These are phyloP conservation scores for Pammene fasciana DNA, from an alignment of 2,888 invertebrate species.

Conservation along the genomic window DNA sequence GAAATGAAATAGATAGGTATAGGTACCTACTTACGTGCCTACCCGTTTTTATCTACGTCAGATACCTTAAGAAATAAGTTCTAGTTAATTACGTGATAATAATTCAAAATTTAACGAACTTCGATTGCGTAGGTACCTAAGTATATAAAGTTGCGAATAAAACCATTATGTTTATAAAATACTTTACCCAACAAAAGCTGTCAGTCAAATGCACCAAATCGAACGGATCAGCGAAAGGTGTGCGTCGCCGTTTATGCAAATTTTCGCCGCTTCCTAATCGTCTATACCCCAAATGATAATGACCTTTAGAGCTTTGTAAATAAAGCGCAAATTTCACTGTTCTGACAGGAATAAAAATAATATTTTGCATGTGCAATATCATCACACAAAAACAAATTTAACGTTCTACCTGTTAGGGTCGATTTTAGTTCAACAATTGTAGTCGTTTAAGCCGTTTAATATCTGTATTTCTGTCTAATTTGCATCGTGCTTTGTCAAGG, in stretches of 20 bases:
- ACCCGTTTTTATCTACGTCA: too few species aligned
- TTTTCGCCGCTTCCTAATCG: constrained; percentile 58
- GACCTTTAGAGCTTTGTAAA: constrained; percentile 42
- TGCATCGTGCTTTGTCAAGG: constrained; percentile 80
- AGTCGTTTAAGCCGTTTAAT: constrained; percentile 51
- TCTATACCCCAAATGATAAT: constrained; percentile 43
- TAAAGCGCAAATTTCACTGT: constrained; percentile 55
- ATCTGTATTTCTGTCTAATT: constrained; percentile 66
- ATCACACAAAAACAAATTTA: constrained; percentile 1
- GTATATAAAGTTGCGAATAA: constrained; percentile 20
- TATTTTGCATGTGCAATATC: constrained; percentile 30
- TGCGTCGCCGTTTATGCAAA: constrained; percentile 76
- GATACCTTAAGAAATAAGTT: not conserved
- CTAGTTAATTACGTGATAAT: not conserved
- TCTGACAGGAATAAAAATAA: constrained; percentile 33
- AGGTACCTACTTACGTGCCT: too few species aligned
- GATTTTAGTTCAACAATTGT: constrained; percentile 45
- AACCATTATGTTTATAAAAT: constrained; percentile 39
- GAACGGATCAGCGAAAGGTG: constrained; percentile 80
- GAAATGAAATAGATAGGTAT: too few species aligned
- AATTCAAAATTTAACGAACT: not conserved
- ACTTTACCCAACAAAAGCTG: constrained; percentile 54
- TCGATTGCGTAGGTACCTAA: not conserved
- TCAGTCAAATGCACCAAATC: constrained; percentile 76
- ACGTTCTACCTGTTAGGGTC: not conserved